These are phyloP conservation scores for Gibbula magus DNA, from an alignment of 2,888 invertebrate genomes.

Conservation along the genomic window DNA sequence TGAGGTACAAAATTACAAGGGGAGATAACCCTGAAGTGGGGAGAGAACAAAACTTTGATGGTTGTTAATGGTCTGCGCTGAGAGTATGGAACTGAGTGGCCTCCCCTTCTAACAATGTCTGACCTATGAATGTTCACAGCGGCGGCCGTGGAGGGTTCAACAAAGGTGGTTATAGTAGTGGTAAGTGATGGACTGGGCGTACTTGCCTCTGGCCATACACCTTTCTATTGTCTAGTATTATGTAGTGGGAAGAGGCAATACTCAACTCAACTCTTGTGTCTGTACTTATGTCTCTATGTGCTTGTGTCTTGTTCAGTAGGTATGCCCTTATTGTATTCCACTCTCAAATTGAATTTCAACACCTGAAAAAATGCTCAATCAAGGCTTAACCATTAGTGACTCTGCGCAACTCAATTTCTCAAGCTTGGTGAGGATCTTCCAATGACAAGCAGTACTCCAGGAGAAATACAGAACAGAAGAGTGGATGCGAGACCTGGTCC, in stretches of 20 bases:
- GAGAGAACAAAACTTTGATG: not conserved
- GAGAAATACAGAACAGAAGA: no score
- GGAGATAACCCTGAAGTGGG: not conserved
- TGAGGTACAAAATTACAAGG: not conserved
- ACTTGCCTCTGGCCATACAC: conserved; percentile 40
- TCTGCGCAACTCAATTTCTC: no score
- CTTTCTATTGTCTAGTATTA: conserved; percentile 33
- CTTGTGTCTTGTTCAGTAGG: not conserved
- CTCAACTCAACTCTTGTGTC: not conserved
- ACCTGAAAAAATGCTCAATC: no score
- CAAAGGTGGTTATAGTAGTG: conserved; percentile 68
- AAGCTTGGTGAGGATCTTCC: no score
- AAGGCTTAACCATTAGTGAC: no score
- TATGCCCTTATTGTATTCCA: no score
- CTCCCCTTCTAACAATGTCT: not conserved
- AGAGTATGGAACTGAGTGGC: conserved; percentile 5
- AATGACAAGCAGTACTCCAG: no score
- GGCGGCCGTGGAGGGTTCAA: conserved; percentile 70
- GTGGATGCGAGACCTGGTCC: no score
- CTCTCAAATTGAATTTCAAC: no score
- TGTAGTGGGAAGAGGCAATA: conserved; percentile 9
- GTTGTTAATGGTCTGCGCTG: not conserved
- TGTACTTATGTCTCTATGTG: not conserved
- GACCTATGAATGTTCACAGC: conserved; percentile 56
- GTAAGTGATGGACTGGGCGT: conserved; percentile 55